A percentile compares a stretch with the other conserved stretches of the same genome.
These are phyloP conservation scores for Accipiter cooperii DNA, from an alignment of 2,113 vertebrate species.

Conservation along the genomic window DNA sequence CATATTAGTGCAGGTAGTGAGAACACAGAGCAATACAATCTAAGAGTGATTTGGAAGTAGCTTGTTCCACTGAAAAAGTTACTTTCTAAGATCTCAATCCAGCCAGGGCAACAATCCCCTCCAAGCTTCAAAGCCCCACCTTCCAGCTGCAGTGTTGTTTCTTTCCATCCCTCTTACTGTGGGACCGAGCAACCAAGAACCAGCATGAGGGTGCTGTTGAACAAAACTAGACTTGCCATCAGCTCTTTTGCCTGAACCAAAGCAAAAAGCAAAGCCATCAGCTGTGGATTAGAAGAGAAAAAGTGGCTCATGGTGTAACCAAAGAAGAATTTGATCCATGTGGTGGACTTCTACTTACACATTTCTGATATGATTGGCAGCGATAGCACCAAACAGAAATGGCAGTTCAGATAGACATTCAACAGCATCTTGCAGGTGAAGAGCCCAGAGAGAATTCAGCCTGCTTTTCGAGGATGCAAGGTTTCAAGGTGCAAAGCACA, in stretches of 20 bases:
- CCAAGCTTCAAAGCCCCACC: neutral
- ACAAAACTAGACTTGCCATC: neutral
- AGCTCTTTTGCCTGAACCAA: neutral
- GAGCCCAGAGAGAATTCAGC: neutral
- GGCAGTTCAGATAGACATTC: neutral
- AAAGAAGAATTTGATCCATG: neutral
- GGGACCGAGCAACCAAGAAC: accelerated
- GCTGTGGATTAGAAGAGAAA: neutral
- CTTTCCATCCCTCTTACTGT: neutral
- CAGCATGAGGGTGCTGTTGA: neutral
- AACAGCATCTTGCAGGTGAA: neutral
- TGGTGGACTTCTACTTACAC: neutral
- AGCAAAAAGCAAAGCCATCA: neutral
- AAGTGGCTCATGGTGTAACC: neutral
- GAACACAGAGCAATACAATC: neutral
- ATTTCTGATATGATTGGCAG: neutral
- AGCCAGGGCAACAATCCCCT: neutral
- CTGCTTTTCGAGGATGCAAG: neutral
- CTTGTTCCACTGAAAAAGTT: neutral
- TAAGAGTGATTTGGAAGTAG: neutral
- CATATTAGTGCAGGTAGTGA: neutral
- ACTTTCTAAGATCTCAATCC: neutral
- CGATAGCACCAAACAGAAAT: neutral
- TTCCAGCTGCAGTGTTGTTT: neutral
- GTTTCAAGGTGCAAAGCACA: neutral